Evolutionary conservation across 2,888 invertebrate species (phyloP).

Genomic region (Phragmatobia fuliginosa): DNA sequence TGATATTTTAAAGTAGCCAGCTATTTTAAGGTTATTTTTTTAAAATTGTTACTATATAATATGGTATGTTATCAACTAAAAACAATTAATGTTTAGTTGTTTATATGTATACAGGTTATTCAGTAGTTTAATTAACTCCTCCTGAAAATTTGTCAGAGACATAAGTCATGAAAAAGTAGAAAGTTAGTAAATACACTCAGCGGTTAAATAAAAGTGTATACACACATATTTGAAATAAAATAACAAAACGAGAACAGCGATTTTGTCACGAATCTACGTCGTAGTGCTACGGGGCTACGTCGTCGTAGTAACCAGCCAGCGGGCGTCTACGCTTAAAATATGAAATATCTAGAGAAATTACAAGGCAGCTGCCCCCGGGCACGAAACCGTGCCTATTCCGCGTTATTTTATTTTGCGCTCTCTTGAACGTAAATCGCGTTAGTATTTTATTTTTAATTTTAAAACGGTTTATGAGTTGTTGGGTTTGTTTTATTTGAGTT

Average conservation of each 20-base stretch:
- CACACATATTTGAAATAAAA: constrained; percentile 29
- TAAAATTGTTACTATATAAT: background rate
- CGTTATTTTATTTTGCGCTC: constrained; percentile 85
- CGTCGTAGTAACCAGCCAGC: constrained; percentile 75
- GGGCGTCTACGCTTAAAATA: constrained; percentile 77
- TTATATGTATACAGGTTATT: background rate
- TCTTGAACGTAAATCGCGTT: constrained; percentile 71
- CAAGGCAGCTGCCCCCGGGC: constrained; percentile 72
- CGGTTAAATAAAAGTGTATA: background rate
- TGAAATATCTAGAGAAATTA: constrained; percentile 84
- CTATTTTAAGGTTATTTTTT: too few relatives aligned
- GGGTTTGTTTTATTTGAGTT: constrained; percentile 61
- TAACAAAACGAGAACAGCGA: constrained; percentile 47
- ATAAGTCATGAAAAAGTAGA: background rate
- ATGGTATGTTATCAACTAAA: background rate
- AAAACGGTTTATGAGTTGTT: constrained; percentile 70
- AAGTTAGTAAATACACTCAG: background rate
- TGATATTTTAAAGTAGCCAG: too few relatives aligned
- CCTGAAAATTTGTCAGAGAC: background rate
- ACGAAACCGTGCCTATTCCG: constrained; percentile 79
- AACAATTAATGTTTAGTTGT: background rate
- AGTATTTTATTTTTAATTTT: constrained; percentile 51
- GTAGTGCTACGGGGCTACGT: constrained; percentile 72
- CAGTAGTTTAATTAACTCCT: background rate
- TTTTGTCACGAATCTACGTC: constrained; percentile 59